phyloP scores from a whole-genome alignment of 2,797 vertebrate species.

The Perodicticus potto region DNA sequence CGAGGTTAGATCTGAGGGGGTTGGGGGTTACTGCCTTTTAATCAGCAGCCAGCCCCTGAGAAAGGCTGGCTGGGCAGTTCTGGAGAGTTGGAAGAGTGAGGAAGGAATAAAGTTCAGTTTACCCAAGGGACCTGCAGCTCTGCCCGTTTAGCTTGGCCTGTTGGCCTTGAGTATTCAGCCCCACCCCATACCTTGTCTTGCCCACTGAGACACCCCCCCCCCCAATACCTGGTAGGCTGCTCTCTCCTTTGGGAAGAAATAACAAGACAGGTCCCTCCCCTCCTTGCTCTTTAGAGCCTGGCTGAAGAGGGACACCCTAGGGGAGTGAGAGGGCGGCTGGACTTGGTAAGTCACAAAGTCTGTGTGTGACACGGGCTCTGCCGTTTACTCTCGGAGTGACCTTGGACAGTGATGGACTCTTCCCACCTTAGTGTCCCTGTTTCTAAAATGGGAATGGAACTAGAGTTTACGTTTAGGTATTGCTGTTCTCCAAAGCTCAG shows the following conservation, averaged over 20 bases:
- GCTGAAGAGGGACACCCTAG: neutral
- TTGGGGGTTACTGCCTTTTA: constrained; percentile 73
- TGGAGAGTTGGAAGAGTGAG: constrained; percentile 69
- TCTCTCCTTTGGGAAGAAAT: neutral
- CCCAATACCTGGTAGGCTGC: neutral
- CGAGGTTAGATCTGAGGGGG: constrained; percentile 26
- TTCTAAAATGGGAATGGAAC: constrained; percentile 51
- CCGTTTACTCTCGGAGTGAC: neutral
- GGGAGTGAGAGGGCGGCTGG: neutral
- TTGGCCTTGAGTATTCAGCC: constrained; percentile 59
- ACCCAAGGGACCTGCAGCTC: constrained; percentile 75
- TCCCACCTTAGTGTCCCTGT: neutral
- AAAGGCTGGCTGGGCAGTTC: constrained; percentile 79
- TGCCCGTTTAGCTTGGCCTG: constrained; percentile 57
- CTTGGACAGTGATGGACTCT: constrained; percentile 46
- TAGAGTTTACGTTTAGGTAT: neutral
- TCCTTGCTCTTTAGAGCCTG: neutral
- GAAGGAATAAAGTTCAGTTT: constrained; percentile 83
- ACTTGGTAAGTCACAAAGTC: neutral
- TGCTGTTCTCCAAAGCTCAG: neutral
- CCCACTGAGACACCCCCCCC: neutral
- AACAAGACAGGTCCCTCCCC: neutral
- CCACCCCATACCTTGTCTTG: constrained; percentile 13
- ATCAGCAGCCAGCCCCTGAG: constrained; percentile 76
- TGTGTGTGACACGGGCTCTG: neutral